These are phyloP conservation scores for Sphecodes monilicornis DNA, from an alignment of 2,888 invertebrate species.

Conservation along the genomic window DNA sequence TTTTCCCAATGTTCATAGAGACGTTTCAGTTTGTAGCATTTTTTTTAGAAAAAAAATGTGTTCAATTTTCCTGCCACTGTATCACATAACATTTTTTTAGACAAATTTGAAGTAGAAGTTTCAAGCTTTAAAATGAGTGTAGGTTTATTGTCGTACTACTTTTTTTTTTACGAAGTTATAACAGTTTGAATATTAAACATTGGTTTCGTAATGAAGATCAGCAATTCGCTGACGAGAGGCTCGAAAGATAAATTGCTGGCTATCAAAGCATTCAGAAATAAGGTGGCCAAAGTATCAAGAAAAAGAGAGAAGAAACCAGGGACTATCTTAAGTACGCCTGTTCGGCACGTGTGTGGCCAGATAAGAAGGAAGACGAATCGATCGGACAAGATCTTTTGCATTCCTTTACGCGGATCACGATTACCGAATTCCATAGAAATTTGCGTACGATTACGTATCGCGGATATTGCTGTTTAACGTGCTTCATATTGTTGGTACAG, in stretches of 20 bases:
- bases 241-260: not conserved
- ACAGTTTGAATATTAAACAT: not conserved
- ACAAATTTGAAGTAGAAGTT: not conserved
- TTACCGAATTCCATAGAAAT: conserved; percentile 43
- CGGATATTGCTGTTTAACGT: not conserved
- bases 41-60: not conserved
- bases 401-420: conserved; percentile 40
- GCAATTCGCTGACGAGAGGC: not conserved
- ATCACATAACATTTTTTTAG: not conserved
- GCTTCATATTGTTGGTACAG: not conserved
- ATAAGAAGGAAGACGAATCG: conserved; percentile 63
- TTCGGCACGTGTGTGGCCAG: conserved; percentile 49
- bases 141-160: not conserved
- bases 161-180: not conserved
- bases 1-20: not conserved
- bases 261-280: not conserved
- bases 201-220: not conserved
- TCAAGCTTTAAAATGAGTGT: not conserved
- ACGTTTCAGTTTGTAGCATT: not conserved
- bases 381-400: conserved; percentile 52
- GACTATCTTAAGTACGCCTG: conserved; percentile 49
- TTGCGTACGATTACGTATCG: not conserved
- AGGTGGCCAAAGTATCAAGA: not conserved
- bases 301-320: conserved; percentile 18
- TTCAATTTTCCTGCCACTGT: not conserved